Evolutionary conservation across 1,140 invertebrate species (phyloP).

Genomic region (Cydia strobilella): DNA sequence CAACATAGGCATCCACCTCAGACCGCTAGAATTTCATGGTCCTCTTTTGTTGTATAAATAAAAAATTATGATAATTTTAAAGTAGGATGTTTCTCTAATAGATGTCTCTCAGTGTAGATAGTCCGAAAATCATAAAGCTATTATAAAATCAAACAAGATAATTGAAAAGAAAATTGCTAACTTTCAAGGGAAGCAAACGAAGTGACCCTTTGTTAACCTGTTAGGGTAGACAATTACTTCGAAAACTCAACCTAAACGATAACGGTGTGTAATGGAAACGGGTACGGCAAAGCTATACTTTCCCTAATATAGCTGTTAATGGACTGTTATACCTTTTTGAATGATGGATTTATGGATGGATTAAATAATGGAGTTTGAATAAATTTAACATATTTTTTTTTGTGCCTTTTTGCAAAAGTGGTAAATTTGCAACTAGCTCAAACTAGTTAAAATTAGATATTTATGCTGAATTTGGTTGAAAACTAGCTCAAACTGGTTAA

Average conservation of each 20-base stretch:
- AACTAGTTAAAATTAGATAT: background rate
- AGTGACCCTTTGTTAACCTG: constrained; percentile 5
- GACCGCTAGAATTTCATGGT: no score
- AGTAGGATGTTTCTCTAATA: no score
- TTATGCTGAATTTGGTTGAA: no score
- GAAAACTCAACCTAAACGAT: background rate
- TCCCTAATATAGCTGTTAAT: constrained; percentile 24
- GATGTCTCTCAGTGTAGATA: background rate
- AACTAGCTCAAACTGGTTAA: background rate
- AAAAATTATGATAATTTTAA: no score
- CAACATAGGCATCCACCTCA: no score
- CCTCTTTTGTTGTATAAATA: no score
- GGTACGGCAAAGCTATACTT: constrained; percentile 18
- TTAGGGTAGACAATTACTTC: constrained; percentile 14
- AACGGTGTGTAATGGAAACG: background rate
- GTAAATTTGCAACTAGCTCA: background rate
- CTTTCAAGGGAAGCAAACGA: constrained; percentile 4
- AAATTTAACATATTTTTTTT: background rate
- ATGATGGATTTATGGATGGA: constrained; percentile 24
- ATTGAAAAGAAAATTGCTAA: background rate
- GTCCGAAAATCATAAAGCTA: background rate
- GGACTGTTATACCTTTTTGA: constrained; percentile 26
- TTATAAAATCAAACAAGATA: background rate
- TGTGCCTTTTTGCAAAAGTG: background rate
- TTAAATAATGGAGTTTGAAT: constrained; percentile 21